Base-by-base conservation (phyloP, 2,888 invertebrate genomes). In the Oscheius myriophilus region DNA sequence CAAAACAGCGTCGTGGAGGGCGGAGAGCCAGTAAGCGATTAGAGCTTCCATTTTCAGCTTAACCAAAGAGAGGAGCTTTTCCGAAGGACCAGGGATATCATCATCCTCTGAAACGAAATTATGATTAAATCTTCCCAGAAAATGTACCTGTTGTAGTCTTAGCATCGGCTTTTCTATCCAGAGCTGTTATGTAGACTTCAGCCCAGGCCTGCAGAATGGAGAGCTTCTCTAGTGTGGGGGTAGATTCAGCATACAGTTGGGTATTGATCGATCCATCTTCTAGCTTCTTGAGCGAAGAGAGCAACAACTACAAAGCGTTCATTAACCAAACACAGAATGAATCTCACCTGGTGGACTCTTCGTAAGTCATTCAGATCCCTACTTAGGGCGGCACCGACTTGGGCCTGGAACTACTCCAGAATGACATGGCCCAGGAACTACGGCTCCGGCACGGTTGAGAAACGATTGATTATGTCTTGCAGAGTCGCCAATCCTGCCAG, bases 181-280 rank as follows among this genome's bases (percentile, higher is more conserved):
- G 94, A 0, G 96, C 95, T 18, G 95, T 95, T 81, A 95, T 93
- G 87, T 96, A 96, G 0, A 80, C 76, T 91, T 98, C 96, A 3
- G 98, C 97, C 98, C 98, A 99, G 0, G 98, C 97, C 70, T 96
- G 95, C 55, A 98, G 89, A 79, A 99, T 97, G 11, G 97, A 95
- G 55, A 99, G 88, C 87, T 96, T 95, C 87, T 98, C 98, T 77
- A 98, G 89, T 2, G 97, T 97, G 21, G 95, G 93, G 88, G 97
- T 92, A 87, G 95, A 95, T 88, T 98, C 97, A 86, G 78, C 81
- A 76, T 86, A 85, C 49, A 85, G 70, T 64, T 85, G 85, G 4
- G 79, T 80, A 70, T 83, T 83, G 55, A 83, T 80, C 16, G 82
- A 83, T 12, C 82, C 86, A 49, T 80, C 80, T 62, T 79, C 87